Percentiles rank a stretch among this genome's conserved stretches.
These are phyloP conservation scores for Ctenopoma kingsleyae DNA, from an alignment of 2,797 vertebrate genomes.

Conservation along the genomic window DNA sequence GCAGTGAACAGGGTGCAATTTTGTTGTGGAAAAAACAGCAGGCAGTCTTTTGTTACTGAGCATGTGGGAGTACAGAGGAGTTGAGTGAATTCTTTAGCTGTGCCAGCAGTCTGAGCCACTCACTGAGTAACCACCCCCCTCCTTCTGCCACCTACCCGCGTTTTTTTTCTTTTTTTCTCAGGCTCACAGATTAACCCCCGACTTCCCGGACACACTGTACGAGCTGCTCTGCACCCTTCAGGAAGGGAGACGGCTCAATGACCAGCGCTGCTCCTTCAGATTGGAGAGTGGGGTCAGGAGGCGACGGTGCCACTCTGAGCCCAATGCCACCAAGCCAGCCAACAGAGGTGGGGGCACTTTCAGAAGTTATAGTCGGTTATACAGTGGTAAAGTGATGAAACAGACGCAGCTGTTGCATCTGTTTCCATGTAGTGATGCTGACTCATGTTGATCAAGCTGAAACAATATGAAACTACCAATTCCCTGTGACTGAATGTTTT, in stretches of 20 bases:
- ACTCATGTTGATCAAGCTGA: slow-evolving; percentile 33
- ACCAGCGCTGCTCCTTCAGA: slow-evolving; percentile 88
- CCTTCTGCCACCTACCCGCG: slow-evolving; percentile 26
- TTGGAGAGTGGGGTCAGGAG: slow-evolving; percentile 66
- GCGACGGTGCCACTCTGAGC: slow-evolving; percentile 87
- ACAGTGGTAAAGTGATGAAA: not conserved
- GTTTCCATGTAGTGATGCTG: slow-evolving; percentile 38
- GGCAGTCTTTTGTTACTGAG: slow-evolving; percentile 30
- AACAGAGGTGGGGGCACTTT: slow-evolving; percentile 72
- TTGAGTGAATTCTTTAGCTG: slow-evolving; percentile 39
- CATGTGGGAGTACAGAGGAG: slow-evolving; percentile 59
- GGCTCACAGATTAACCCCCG: slow-evolving; percentile 78
- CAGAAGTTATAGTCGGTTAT: not conserved
- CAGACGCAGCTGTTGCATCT: not conserved
- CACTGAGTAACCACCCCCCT: slow-evolving; percentile 35
- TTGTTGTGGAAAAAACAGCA: slow-evolving; percentile 47
- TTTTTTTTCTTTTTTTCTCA: slow-evolving; percentile 42
- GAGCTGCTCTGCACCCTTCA: slow-evolving; percentile 85
- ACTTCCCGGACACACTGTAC: slow-evolving; percentile 85
- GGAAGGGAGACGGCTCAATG: slow-evolving; percentile 86
- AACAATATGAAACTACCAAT: slow-evolving; percentile 14
- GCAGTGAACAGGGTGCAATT: slow-evolving; percentile 3
- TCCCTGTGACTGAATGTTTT: slow-evolving; percentile 16
- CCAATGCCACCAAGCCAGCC: slow-evolving; percentile 75
- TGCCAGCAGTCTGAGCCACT: slow-evolving; percentile 60